These are phyloP conservation scores for Brotogeris chrysoptera DNA, from an alignment of 2,797 vertebrate species.

Conservation along the genomic window DNA sequence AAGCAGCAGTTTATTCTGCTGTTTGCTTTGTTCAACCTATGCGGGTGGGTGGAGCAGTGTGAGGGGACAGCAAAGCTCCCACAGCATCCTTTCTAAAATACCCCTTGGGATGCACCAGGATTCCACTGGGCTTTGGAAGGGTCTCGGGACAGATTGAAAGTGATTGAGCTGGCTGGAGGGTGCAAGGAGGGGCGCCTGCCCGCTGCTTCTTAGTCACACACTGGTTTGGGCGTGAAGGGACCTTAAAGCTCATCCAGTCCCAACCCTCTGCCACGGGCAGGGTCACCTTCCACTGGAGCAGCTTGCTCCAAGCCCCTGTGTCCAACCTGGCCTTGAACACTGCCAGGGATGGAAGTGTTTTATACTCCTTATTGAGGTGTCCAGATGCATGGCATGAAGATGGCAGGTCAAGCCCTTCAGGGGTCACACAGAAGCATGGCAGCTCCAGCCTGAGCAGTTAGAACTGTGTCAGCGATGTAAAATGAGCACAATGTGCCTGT, in stretches of 20 bases:
- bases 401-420: not conserved
- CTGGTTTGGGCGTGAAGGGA: not conserved
- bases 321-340: not conserved
- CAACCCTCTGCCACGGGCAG: not conserved
- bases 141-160: not conserved
- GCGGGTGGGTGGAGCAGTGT: not conserved
- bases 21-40: not conserved
- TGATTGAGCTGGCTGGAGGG: not conserved
- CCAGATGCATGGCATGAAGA: not conserved
- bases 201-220: not conserved
- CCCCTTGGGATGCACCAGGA: not conserved
- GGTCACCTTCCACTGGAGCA: not conserved
- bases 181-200: not conserved
- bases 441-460: not conserved
- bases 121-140: not conserved
- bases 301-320: not conserved
- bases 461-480: not conserved
- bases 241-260: not conserved
- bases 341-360: not conserved
- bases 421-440: not conserved
- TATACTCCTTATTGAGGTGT: rapidly evolving
- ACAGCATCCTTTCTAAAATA: not conserved
- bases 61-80: not conserved
- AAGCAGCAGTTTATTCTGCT: not conserved
- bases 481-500: not conserved